Base-by-base conservation (phyloP, 1,140 invertebrate genomes). In the Delia radicum region DNA sequence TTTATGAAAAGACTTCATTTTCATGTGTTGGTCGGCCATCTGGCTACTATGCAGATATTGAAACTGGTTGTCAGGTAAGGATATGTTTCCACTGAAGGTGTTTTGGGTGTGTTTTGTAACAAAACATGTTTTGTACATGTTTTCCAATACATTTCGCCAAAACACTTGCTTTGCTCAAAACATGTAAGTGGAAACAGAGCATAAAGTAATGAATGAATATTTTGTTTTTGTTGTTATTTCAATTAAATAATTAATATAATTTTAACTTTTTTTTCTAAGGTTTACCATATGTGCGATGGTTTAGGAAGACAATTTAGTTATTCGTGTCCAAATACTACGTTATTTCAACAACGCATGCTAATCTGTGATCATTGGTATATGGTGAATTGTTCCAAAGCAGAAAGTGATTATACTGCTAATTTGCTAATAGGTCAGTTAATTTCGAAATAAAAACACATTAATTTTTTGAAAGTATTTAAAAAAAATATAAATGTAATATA, bases 281-380 rank as follows among this genome's bases (percentile, higher is more conserved):
- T 92, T 46, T 94, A 93, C 82, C 92, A 94, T 86, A 93, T 93
- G 91, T 94, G 93, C 80, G 92, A 93, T 81, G 91, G 90, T 6
- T 87, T 93, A 46, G 91, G 91, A 1, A 84, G 91, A 1, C 91
- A 93, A 85, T 94, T 93, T 86, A 93, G 91, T 80, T 93, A 93
- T 87, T 87, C 90, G 2, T 94, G 93, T 80, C 92, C 92, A 8
- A 93, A 93, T 85, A 91, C 91, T 4, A 94, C 93, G 12, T 89
- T 93, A 24, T 94, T 94, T 87, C 93, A 94, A 84, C 93, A 94
- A 84, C 87, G 92, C 27, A 93, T 93, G 90, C 87, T 94, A 74
- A 90, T 94, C 79, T 94, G 93, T 79, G 93, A 94, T 82, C 92
- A 94, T 81, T 94, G 92, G 91, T 94, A 93, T 81, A 93, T 93